These are phyloP conservation scores for Crotalus viridis DNA, from an alignment of 2,113 vertebrate species.

Conservation along the genomic window DNA sequence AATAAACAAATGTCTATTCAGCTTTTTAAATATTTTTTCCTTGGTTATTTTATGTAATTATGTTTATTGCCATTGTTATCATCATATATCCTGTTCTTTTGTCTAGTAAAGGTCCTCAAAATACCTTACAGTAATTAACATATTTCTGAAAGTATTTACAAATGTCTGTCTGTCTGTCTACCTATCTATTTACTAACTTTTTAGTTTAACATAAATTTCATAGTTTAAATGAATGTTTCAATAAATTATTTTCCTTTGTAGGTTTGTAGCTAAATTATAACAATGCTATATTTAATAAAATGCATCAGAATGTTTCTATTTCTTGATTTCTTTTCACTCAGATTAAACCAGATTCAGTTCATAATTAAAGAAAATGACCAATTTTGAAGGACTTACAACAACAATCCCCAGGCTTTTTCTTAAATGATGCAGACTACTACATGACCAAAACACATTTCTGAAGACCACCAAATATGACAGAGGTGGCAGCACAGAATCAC, in stretches of 20 bases:
- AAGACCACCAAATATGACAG: not conserved
- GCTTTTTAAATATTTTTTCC: not conserved
- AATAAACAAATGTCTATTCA: not conserved
- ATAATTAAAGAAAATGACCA: slow-evolving; percentile 50
- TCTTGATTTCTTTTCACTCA: slow-evolving; percentile 19
- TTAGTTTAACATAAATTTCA: slow-evolving; percentile 18
- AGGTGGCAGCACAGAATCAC: not conserved
- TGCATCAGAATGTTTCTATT: slow-evolving; percentile 31
- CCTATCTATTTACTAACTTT: not conserved
- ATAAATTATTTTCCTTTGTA: slow-evolving; percentile 43
- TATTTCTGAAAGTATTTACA: not conserved
- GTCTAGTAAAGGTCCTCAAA: not conserved
- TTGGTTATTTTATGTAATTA: not conserved
- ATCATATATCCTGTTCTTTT: not conserved
- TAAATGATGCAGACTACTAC: not conserved
- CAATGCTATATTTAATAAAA: not conserved
- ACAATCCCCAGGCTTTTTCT: not conserved
- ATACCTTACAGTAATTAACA: not conserved
- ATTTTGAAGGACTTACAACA: slow-evolving; percentile 43
- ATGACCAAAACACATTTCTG: not conserved
- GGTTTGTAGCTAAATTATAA: slow-evolving; percentile 48
- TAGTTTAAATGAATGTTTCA: slow-evolving; percentile 40
- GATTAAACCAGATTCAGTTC: slow-evolving; percentile 49
- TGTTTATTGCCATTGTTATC: not conserved
- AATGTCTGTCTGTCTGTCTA: not conserved